Evolutionary conservation across 2,113 vertebrate species (phyloP).

Genomic region (Turnix velox): DNA sequence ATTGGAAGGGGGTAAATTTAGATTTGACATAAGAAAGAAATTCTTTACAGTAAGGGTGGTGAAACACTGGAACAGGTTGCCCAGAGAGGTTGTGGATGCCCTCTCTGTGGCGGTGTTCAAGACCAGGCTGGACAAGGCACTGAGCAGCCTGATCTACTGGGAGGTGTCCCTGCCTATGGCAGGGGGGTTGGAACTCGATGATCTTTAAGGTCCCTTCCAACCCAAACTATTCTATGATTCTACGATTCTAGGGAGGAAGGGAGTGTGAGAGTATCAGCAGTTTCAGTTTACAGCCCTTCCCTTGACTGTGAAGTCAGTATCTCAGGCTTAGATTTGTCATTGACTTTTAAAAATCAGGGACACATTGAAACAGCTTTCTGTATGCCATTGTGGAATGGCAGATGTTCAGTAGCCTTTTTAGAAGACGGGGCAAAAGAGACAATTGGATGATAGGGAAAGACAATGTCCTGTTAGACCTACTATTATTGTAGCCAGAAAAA

Average conservation of each 20-base stretch:
- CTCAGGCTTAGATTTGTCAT: background rate
- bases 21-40: too few species aligned
- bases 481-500: background rate
- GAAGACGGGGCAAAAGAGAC: background rate
- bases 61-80: too few species aligned
- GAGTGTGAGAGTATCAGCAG: background rate
- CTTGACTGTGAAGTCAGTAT: background rate
- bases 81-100: too few species aligned
- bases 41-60: too few species aligned
- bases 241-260: background rate
- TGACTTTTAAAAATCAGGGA: background rate
- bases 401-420: background rate
- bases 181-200: too few species aligned
- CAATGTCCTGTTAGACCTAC: background rate
- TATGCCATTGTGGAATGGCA: background rate
- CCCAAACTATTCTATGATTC: too few species aligned
- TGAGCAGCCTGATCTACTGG: too few species aligned
- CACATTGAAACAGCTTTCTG: background rate
- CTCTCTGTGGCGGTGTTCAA: too few species aligned
- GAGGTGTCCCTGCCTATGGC: too few species aligned
- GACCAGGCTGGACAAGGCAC: too few species aligned
- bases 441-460: background rate
- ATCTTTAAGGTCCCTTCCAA: too few species aligned
- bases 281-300: background rate
- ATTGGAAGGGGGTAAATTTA: too few species aligned